Conservation (phyloP, 2,797 vertebrate species). For the Channa striata region DNA sequence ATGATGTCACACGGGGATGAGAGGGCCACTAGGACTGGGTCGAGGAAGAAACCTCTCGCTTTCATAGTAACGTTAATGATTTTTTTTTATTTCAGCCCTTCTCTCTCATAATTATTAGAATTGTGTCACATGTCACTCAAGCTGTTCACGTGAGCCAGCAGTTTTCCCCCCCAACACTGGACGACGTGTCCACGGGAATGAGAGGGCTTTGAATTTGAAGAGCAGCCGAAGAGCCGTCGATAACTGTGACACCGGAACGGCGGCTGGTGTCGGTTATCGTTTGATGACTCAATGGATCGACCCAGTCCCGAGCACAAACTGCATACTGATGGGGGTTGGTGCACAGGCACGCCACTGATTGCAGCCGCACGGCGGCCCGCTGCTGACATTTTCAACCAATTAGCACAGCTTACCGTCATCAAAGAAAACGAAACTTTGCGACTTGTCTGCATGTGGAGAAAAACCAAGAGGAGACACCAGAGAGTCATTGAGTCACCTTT, state of each 20-base stretch:
- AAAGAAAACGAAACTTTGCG: conserved; percentile 88
- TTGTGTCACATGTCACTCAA: no score
- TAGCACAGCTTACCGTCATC: conserved; percentile 87
- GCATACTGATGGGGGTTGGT: conserved; percentile 78
- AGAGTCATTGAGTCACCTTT: conserved; percentile 67
- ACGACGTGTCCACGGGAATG: conserved; percentile 33
- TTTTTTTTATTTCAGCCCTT: no score
- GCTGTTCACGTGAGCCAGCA: no score
- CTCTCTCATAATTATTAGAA: no score
- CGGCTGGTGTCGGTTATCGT: conserved; percentile 67
- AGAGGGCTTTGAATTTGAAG: conserved; percentile 58
- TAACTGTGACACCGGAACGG: conserved; percentile 58
- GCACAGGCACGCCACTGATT: conserved; percentile 74
- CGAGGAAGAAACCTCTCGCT: no score
- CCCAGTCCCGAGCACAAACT: conserved; percentile 77
- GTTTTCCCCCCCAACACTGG: no score
- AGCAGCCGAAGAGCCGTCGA: conserved; percentile 54
- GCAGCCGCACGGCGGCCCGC: conserved; percentile 65
- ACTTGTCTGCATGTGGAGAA: conserved; percentile 82
- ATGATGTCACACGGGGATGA: conserved; percentile 63
- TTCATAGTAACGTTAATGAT: no score
- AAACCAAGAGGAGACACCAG: conserved; percentile 53
- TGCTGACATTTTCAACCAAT: conserved; percentile 79
- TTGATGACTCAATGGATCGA: conserved; percentile 73
- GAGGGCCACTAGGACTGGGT: conserved; percentile 72